Base-by-base conservation (phyloP, 2,797 vertebrate genomes). In the Cyclura pinguis region DNA sequence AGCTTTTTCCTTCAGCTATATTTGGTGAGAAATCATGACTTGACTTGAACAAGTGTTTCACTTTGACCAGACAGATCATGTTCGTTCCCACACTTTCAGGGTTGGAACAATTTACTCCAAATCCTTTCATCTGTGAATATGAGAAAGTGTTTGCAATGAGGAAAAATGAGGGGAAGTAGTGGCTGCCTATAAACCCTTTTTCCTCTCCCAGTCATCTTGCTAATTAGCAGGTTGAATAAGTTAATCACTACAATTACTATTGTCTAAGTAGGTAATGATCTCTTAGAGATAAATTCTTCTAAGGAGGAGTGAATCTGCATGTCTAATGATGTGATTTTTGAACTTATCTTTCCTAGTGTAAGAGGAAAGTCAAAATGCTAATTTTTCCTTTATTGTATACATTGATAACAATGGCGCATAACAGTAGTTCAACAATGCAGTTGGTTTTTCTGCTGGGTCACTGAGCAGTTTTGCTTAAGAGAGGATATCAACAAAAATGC, bases 241-340 rank as follows among this genome's bases (percentile, higher is more conserved):
- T 87, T 69, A 94, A 81, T 55, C 82, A n/a, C n/a, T 92, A 85
- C 87, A 93, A 87, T 87, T 94, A 93, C 91, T 88, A 80, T 88
- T 90, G 22, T 6, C 94, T 94, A 86, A 92, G 22, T 86, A 85
- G 22, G 47, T 91, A 88, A 94, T 91, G 85, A 35, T 29, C 42
- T 69, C 64, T 86, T 50, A 35, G 89, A 92, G 91, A 13, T 90
- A 72, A 88, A 9, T 2, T 42, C 18, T 73, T 73, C 47, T 55
- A n/a, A 20, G 20, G 47, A 12, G 18, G n/a, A 7, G 14, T 12
- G 38, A 92, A 0, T 2, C 67, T 18, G 86, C 3, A 89, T 29
- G 52, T 1, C 10, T 90, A 85, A 22, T 62, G 9, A 59, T 87
- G 18, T 80, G 88, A 16, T 0, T 0, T 74, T 81, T 91, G 2